These are phyloP conservation scores for Synanthedon vespiformis DNA, from an alignment of 2,888 invertebrate genomes.

Conservation along the genomic window DNA sequence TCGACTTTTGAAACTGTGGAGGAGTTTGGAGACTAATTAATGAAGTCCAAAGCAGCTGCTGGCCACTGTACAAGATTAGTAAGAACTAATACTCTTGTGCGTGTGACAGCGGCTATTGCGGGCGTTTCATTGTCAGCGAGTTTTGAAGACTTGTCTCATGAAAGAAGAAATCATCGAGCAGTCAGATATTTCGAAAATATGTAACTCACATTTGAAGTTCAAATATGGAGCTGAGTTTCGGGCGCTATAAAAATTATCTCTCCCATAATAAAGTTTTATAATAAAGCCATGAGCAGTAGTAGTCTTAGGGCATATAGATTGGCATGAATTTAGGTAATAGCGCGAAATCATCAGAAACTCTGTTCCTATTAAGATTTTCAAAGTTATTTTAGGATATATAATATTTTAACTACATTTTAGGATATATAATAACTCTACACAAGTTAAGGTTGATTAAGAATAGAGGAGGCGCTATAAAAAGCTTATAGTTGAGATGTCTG, in stretches of 20 bases:
- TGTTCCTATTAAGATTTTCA: not conserved
- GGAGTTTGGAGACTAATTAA: conserved; percentile 15
- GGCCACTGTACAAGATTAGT: conserved; percentile 98
- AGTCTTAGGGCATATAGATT: not conserved
- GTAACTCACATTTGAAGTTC: not conserved
- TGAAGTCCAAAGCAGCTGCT: conserved; percentile 94
- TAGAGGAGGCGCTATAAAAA: too few species aligned
- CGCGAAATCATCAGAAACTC: not conserved
- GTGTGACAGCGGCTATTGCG: conserved; percentile 99
- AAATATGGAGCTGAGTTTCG: not conserved
- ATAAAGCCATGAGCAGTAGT: too few species aligned
- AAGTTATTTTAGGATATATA: not conserved
- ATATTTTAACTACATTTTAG: not conserved
- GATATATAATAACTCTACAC: not conserved
- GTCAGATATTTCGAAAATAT: not conserved
- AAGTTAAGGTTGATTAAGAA: too few species aligned
- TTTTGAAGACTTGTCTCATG: not conserved
- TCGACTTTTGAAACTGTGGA: not conserved
- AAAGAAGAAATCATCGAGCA: not conserved
- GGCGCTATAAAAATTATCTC: not conserved
- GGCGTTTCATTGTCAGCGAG: conserved; percentile 71
- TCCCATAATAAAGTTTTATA: too few species aligned
- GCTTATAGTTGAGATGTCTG: too few species aligned
- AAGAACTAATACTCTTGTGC: conserved; percentile 90
- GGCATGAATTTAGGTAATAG: not conserved